A percentile compares a stretch with the other conserved stretches of the same genome.
Evolutionary conservation across 2,113 vertebrate genomes (phyloP).

Genomic region (Archocentrus centrarchus): DNA sequence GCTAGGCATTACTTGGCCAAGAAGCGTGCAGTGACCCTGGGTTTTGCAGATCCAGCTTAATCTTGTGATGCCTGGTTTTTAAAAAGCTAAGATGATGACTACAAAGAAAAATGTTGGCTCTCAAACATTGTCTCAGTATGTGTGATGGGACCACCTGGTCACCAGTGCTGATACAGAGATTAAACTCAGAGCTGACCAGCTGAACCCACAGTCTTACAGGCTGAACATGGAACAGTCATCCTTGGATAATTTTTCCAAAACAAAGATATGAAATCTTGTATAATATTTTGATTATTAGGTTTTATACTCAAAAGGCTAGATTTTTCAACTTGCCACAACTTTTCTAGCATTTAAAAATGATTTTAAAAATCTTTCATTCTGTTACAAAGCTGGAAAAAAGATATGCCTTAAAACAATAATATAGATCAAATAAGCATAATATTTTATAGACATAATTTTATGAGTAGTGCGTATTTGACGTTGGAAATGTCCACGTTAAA

Average conservation of each 20-base stretch:
- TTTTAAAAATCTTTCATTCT: background rate
- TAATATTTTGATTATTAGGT: background rate
- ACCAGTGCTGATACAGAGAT: no score
- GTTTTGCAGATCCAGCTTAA: background rate
- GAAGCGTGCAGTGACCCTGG: no score
- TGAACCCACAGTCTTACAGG: no score
- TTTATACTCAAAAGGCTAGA: no score
- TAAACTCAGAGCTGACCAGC: no score
- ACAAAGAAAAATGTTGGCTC: no score
- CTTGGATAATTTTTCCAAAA: no score
- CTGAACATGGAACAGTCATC: no score
- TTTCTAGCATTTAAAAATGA: background rate
- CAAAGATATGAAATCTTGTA: background rate
- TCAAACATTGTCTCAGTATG: no score
- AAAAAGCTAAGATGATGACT: background rate
- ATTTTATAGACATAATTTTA: background rate
- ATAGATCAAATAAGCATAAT: background rate
- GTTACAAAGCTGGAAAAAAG: background rate
- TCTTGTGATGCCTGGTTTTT: no score
- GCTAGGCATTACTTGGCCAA: background rate
- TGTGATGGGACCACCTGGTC: no score
- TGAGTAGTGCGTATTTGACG: background rate
- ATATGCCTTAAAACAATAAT: background rate
- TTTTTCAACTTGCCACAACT: background rate
- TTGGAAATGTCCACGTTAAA: background rate